Conservation (phyloP, 1,140 invertebrate species). For the Carposina sasakii region DNA sequence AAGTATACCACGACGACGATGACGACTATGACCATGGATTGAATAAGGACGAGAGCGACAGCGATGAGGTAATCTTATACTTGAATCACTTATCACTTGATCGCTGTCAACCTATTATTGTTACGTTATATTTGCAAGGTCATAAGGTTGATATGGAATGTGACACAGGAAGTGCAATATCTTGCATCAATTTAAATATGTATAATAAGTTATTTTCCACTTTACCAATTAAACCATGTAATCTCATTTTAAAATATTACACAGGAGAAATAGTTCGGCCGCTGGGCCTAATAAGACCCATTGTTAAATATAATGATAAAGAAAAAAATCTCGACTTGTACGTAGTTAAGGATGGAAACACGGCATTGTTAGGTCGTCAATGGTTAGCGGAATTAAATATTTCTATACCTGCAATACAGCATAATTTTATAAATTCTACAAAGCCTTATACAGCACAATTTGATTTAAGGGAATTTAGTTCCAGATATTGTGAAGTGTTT, state of each 20-base stretch:
- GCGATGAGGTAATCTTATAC: conserved; percentile 1
- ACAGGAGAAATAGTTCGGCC: not conserved
- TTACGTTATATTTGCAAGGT: not conserved
- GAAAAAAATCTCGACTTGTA: conserved; percentile 3
- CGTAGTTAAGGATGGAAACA: not conserved
- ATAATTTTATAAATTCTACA: not conserved
- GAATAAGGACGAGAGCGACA: not conserved
- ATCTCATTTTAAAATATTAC: not conserved
- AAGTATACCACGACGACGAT: not conserved
- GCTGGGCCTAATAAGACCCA: not conserved
- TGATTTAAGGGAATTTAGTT: not conserved
- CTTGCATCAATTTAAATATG: not conserved
- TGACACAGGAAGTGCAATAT: conserved; percentile 3
- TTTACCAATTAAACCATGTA: not conserved
- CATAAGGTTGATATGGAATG: conserved; percentile 3
- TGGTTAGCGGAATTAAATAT: not conserved
- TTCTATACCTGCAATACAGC: not conserved
- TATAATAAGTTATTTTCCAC: not conserved
- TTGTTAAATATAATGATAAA: not conserved
- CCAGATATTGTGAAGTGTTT: conserved; percentile 10
- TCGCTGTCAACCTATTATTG: not conserved
- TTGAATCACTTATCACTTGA: not conserved
- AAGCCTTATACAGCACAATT: not conserved
- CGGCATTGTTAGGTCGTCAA: not conserved
- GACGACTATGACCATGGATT: not conserved